These are phyloP conservation scores for Limanda limanda DNA, from an alignment of 2,113 vertebrate genomes.

Conservation along the genomic window DNA sequence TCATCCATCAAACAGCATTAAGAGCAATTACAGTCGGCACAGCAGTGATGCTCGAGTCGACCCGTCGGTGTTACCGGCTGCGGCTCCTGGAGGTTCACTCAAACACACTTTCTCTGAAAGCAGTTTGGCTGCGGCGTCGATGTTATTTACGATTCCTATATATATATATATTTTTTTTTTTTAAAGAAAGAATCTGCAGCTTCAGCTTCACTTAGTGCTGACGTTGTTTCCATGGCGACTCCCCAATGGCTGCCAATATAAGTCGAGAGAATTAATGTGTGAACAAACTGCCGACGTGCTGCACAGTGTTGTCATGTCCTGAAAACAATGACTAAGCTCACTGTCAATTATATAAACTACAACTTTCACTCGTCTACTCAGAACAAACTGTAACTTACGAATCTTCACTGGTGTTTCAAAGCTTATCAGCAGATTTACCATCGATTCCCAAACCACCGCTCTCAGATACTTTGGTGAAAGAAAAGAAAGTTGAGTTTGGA, in stretches of 20 bases:
- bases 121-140: neutral
- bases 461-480: too few species aligned
- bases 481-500: too few species aligned
- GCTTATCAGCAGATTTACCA: neutral
- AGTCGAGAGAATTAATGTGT: neutral
- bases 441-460: too few species aligned
- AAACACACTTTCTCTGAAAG: neutral
- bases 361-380: neutral
- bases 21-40: too few species aligned
- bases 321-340: neutral
- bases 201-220: slow-evolving; percentile 23
- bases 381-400: neutral
- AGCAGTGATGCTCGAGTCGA: too few species aligned
- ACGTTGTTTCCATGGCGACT: slow-evolving; percentile 26
- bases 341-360: neutral
- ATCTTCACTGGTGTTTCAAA: neutral
- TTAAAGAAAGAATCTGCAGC: neutral
- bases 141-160: neutral
- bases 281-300: neutral
- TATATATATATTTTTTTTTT: neutral
- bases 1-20: too few species aligned
- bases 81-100: too few species aligned
- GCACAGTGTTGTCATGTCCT: neutral
- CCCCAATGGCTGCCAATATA: neutral
- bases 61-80: too few species aligned